Conservation (phyloP, 2,113 vertebrate genomes). For the Callospermophilus lateralis region DNA sequence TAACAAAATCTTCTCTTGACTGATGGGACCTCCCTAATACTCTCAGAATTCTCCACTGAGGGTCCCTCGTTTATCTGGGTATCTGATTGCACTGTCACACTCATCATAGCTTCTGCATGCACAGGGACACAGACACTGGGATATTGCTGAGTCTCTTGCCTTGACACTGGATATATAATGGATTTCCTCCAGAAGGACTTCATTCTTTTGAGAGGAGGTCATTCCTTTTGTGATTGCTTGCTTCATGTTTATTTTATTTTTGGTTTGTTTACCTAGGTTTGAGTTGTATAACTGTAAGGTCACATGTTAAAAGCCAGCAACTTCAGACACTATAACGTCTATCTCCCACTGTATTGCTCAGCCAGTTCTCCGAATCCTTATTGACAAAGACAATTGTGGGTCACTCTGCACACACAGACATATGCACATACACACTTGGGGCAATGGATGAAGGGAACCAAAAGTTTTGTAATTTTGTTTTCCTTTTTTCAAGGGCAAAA, state of each 20-base stretch:
- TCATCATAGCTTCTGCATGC: background rate
- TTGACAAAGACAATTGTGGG: background rate
- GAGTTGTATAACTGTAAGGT: background rate
- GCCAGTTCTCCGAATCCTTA: background rate
- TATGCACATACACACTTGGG: background rate
- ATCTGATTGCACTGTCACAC: background rate
- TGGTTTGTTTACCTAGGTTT: background rate
- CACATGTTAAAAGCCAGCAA: slow-evolving; percentile 47
- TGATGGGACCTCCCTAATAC: background rate
- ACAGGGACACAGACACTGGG: background rate
- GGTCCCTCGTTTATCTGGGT: background rate
- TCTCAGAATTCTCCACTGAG: background rate
- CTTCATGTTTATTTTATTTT: slow-evolving; percentile 14
- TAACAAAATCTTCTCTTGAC: background rate
- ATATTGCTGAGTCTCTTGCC: background rate
- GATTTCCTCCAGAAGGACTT: background rate
- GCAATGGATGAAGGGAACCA: slow-evolving; percentile 11
- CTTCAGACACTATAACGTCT: background rate
- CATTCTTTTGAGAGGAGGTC: background rate
- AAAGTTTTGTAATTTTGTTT: slow-evolving; percentile 70
- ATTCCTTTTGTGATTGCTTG: background rate
- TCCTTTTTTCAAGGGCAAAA: slow-evolving; percentile 62
- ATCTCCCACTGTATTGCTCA: background rate
- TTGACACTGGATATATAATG: background rate
- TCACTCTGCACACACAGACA: background rate